phyloP scores from a whole-genome alignment of 2,113 vertebrate genomes.

The Vidua macroura region DNA sequence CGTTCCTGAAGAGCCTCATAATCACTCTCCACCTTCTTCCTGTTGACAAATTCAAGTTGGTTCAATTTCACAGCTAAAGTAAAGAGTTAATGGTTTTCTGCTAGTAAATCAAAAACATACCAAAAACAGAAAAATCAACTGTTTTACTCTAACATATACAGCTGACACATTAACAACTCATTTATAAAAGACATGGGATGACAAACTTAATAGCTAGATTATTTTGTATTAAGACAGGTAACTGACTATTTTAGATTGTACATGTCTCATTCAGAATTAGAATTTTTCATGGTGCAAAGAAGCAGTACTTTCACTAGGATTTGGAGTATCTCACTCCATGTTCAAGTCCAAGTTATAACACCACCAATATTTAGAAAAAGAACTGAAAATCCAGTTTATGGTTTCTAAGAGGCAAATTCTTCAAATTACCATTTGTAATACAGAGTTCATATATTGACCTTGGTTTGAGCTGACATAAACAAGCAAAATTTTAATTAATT shows the following conservation, averaged over 20 bases:
- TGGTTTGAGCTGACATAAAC: background rate
- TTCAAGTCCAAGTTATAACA: constrained; percentile 2
- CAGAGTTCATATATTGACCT: background rate
- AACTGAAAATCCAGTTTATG: constrained; percentile 4
- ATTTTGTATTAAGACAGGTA: background rate
- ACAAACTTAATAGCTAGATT: background rate
- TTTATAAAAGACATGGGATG: background rate
- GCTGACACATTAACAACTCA: background rate
- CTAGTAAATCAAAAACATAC: background rate
- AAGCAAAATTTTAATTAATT: background rate
- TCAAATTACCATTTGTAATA: background rate
- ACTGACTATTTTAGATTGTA: background rate
- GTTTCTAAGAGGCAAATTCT: constrained; percentile 21
- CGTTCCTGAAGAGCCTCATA: constrained; percentile 87
- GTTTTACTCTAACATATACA: background rate
- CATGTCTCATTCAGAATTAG: background rate
- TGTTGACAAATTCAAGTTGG: constrained; percentile 64
- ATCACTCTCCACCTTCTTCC: constrained; percentile 90
- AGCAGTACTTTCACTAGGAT: background rate
- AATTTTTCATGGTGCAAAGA: background rate
- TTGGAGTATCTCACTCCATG: background rate
- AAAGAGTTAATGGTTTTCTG: background rate
- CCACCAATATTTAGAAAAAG: constrained; percentile 14
- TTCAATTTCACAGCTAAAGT: background rate
- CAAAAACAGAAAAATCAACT: background rate